Percentiles rank a stretch among this genome's conserved stretches.
Evolutionary conservation across 2,113 vertebrate species (phyloP).

Genomic region (Rhynchopsitta pachyrhyncha): DNA sequence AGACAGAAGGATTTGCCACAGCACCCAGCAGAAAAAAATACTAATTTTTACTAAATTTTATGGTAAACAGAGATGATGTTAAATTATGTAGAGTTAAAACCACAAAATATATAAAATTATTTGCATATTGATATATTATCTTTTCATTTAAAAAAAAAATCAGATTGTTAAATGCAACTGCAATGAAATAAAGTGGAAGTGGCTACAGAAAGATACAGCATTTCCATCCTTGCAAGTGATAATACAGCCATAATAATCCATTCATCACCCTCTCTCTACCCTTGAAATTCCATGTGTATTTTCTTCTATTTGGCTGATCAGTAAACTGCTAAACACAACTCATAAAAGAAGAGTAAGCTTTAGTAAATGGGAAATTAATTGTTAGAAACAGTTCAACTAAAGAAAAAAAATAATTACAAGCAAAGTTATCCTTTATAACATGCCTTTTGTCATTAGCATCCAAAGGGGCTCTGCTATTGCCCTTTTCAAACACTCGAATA

Average conservation of each 20-base stretch:
- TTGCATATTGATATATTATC: not conserved
- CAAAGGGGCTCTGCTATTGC: not conserved
- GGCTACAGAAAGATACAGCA: not conserved
- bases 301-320: slow-evolving; percentile 32
- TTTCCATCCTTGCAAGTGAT: not conserved
- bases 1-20: not conserved
- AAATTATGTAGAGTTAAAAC: not conserved
- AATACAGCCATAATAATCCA: not conserved
- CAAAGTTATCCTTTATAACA: slow-evolving; percentile 39
- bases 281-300: not conserved
- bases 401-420: not conserved
- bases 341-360: not conserved
- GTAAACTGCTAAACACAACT: slow-evolving; percentile 43
- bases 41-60: not conserved
- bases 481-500: slow-evolving; percentile 51
- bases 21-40: not conserved
- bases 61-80: not conserved
- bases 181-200: not conserved
- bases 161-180: not conserved
- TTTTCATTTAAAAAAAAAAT: not conserved
- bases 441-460: slow-evolving; percentile 58
- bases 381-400: not conserved
- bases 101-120: not conserved
- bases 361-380: slow-evolving; percentile 31
- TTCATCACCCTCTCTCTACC: not conserved